phyloP scores from a whole-genome alignment of 2,888 invertebrate genomes.

The Drosophila tripunctata region DNA sequence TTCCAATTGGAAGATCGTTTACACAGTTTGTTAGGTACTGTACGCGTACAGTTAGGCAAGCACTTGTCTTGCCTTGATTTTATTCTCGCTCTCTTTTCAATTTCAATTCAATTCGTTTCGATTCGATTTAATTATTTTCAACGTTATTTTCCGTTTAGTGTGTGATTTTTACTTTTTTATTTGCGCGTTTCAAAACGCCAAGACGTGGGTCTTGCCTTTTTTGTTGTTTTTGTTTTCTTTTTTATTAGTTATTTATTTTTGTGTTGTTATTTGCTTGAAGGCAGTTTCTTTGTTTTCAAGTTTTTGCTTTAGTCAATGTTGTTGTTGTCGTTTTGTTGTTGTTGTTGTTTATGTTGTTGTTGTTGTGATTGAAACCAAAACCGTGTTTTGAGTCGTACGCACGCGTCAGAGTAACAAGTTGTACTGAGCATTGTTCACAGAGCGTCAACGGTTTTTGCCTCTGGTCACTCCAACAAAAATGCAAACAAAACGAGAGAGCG shows the following conservation, averaged over 20 bases:
- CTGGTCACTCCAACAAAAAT: constrained; percentile 18
- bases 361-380: constrained; percentile 41
- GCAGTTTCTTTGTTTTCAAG: constrained; percentile 69
- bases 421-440: constrained; percentile 55
- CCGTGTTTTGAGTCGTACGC: constrained; percentile 47
- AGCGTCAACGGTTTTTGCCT: constrained; percentile 57
- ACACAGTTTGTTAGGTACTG: constrained; percentile 11
- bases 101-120: constrained; percentile 42
- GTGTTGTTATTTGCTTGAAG: constrained; percentile 38
- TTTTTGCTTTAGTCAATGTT: constrained; percentile 31
- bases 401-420: constrained; percentile 64
- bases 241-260: constrained; percentile 32
- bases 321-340: constrained; percentile 16
- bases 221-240: constrained; percentile 37
- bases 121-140: constrained; percentile 38
- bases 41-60: constrained; percentile 17
- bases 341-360: constrained; percentile 13
- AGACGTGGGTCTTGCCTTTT: constrained; percentile 53
- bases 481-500: neutral
- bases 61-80: constrained; percentile 10
- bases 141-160: constrained; percentile 38
- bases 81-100: neutral
- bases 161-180: constrained; percentile 11
- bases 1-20: neutral
- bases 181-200: constrained; percentile 58